phyloP scores from a whole-genome alignment of 2,113 vertebrate genomes.

The Falcunculus frontatus region DNA sequence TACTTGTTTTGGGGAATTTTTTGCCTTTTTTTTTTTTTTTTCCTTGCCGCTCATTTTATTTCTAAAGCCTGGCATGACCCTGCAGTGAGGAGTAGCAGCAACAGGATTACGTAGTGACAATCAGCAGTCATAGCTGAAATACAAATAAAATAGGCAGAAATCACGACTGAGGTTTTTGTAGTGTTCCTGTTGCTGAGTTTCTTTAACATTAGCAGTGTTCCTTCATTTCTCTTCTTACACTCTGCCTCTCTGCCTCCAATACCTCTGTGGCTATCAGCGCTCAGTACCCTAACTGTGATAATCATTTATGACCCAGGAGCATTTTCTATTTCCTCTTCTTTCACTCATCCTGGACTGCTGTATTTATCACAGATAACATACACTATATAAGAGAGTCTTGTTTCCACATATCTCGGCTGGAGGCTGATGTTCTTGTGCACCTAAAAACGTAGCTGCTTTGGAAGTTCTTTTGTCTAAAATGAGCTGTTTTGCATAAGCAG shows the following conservation, averaged over 20 bases:
- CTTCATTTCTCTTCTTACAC: neutral
- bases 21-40: neutral
- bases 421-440: neutral
- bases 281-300: neutral
- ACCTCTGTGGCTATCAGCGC: neutral
- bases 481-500: neutral
- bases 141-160: neutral
- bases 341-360: neutral
- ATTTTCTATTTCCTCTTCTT: slow-evolving; percentile 23
- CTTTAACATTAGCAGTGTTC: neutral
- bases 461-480: slow-evolving; percentile 2
- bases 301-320: slow-evolving; percentile 7
- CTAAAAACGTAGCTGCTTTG: neutral
- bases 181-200: neutral
- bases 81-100: neutral
- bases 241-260: neutral
- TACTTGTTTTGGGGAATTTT: neutral
- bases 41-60: neutral
- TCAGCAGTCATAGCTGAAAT: neutral
- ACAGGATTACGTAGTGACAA: neutral
- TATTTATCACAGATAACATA: slow-evolving; percentile 22
- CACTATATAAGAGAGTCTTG: neutral
- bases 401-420: neutral
- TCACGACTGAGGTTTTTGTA: neutral
- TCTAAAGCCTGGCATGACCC: neutral